These are phyloP conservation scores for Saccostrea echinata DNA, from an alignment of 1,140 invertebrate species.

Conservation along the genomic window DNA sequence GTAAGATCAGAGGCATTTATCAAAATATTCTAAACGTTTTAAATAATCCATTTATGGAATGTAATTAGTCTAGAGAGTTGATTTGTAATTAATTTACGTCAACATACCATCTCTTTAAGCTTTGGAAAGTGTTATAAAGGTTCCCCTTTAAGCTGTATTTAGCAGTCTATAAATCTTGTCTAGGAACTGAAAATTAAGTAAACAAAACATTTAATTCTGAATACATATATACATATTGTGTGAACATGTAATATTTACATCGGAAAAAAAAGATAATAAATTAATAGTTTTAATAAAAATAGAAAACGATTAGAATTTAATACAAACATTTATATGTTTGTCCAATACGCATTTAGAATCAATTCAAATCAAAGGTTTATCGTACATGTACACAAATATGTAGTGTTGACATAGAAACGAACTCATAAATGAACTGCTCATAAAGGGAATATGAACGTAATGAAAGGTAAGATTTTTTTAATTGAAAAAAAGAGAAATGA, in stretches of 20 bases:
- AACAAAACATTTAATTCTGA: background rate
- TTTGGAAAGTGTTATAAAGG: background rate
- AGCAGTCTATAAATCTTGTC: slow-evolving; percentile 7
- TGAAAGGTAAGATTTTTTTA: too few relatives aligned
- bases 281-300: background rate
- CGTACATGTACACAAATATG: too few relatives aligned
- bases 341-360: too few relatives aligned
- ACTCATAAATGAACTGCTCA: too few relatives aligned
- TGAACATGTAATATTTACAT: background rate
- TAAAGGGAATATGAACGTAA: too few relatives aligned
- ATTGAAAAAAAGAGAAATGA: too few relatives aligned
- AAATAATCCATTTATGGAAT: background rate
- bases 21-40: background rate
- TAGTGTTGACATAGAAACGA: too few relatives aligned
- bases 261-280: background rate
- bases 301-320: too few relatives aligned
- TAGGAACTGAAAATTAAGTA: background rate
- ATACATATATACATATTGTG: background rate
- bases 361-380: too few relatives aligned
- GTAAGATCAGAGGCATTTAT: background rate
- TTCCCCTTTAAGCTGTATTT: background rate
- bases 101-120: background rate
- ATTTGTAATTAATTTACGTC: background rate
- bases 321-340: too few relatives aligned
- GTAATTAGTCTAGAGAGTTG: background rate